A percentile compares a stretch with the other conserved stretches of the same genome.
Conservation (phyloP, 2,797 vertebrate genomes). For the Falco cherrug region DNA sequence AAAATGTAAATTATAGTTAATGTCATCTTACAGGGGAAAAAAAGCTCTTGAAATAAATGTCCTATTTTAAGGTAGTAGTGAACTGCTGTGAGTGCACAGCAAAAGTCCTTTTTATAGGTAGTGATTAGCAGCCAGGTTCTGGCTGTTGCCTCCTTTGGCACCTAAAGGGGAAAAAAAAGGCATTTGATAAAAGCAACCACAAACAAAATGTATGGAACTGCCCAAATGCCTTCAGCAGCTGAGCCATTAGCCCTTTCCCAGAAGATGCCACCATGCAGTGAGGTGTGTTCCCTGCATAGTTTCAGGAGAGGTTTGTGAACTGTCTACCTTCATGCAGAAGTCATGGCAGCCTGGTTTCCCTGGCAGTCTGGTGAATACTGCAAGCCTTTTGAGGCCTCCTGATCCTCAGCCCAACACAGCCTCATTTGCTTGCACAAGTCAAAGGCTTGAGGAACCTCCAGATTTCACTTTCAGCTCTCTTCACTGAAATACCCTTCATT, state of each 20-base stretch:
- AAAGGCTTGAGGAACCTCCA: background rate
- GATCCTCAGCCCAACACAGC: background rate
- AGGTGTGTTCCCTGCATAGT: background rate
- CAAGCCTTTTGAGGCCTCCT: background rate
- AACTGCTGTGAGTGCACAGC: slow-evolving; percentile 7
- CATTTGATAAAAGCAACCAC: background rate
- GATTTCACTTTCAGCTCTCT: background rate
- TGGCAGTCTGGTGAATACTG: background rate
- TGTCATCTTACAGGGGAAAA: slow-evolving; percentile 15
- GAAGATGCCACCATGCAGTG: background rate
- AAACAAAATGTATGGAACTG: background rate
- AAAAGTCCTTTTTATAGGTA: background rate
- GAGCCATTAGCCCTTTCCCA: background rate
- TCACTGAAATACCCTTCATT: fast-evolving
- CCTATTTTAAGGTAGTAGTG: slow-evolving; percentile 40
- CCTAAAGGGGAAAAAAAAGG: background rate
- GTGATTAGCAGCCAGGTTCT: background rate
- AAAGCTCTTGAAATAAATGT: slow-evolving; percentile 1
- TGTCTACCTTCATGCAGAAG: background rate
- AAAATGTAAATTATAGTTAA: slow-evolving; percentile 58
- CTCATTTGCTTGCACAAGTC: background rate
- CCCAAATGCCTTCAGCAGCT: background rate
- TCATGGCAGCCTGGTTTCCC: background rate
- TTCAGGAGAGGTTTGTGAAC: background rate
- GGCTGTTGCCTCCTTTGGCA: background rate